Conservation (phyloP, 2,888 invertebrate genomes). For the Incurvaria masculella region DNA sequence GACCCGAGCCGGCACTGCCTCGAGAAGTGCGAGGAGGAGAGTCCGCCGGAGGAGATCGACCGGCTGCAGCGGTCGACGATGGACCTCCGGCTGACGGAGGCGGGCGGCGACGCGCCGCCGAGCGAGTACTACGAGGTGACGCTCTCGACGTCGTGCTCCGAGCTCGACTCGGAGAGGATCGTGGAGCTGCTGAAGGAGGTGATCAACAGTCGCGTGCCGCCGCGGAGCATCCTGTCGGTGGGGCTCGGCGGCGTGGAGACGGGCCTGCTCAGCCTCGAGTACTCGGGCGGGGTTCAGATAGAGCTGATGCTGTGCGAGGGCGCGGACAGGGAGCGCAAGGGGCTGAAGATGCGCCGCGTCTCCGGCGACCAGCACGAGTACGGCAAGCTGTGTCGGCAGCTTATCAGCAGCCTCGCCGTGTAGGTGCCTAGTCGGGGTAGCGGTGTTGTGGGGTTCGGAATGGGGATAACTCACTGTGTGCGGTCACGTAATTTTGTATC, state of each 20-base stretch:
- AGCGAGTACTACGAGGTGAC: constrained; percentile 67
- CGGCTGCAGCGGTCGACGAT: constrained; percentile 42
- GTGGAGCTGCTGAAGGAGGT: constrained; percentile 76
- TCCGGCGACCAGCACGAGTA: constrained; percentile 87
- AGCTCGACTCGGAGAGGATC: constrained; percentile 75
- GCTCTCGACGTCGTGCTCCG: constrained; percentile 75
- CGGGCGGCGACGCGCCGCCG: constrained; percentile 29
- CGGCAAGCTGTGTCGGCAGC: constrained; percentile 82
- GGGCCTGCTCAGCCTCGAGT: constrained; percentile 64
- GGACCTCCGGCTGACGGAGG: constrained; percentile 40
- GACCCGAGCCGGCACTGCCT: constrained; percentile 31
- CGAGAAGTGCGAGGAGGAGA: constrained; percentile 35
- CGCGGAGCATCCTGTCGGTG: constrained; percentile 46
- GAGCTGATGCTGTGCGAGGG: constrained; percentile 78
- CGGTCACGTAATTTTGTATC: neutral
- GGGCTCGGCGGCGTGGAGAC: constrained; percentile 26
- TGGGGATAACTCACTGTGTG: neutral
- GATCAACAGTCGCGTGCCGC: constrained; percentile 75
- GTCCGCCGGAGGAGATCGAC: constrained; percentile 33
- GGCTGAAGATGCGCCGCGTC: constrained; percentile 80
- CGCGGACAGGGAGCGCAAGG: constrained; percentile 68
- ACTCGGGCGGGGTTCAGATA: constrained; percentile 82
- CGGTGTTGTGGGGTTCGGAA: neutral
- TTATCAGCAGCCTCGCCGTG: constrained; percentile 83
- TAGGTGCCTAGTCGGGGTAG: constrained; percentile 24